A percentile compares a stretch with the other conserved stretches of the same genome.
Evolutionary conservation across 2,797 vertebrate species (phyloP).

Genomic region (Vireo griseus): DNA sequence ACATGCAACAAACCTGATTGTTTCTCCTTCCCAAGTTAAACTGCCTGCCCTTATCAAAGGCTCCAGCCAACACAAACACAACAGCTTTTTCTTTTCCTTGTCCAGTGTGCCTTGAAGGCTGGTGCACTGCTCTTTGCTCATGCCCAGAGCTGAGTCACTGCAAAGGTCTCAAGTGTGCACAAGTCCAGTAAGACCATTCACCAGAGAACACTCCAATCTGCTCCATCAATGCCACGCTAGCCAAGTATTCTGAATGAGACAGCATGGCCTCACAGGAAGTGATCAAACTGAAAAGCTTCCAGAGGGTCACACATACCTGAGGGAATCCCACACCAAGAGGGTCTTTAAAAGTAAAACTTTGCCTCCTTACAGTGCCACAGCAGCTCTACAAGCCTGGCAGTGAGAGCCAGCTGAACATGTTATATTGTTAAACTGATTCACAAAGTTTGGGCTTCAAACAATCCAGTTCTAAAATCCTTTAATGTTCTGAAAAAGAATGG

Average conservation of each 20-base stretch:
- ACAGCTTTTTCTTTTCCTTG: not conserved
- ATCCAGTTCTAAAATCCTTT: not conserved
- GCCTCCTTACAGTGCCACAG: not conserved
- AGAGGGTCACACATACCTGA: not conserved
- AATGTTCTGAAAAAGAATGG: not conserved
- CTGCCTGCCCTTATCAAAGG: not conserved
- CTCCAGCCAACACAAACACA: not conserved
- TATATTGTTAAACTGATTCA: not conserved
- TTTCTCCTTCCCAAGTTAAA: not conserved
- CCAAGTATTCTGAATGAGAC: not conserved
- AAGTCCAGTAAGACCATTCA: not conserved
- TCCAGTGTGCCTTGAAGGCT: not conserved
- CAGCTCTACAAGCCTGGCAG: not conserved
- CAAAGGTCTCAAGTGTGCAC: not conserved
- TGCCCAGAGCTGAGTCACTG: not conserved
- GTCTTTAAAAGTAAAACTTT: not conserved
- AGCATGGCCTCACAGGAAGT: not conserved
- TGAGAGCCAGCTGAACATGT: not conserved
- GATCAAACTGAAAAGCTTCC: not conserved
- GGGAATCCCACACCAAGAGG: rapidly evolving
- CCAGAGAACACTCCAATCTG: not conserved
- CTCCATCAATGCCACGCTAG: not conserved
- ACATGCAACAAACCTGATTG: not conserved
- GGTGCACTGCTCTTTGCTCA: not conserved
- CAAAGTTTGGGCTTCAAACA: not conserved